Conservation (phyloP, 1,140 invertebrate genomes). For the Trinorchestia longiramus region DNA sequence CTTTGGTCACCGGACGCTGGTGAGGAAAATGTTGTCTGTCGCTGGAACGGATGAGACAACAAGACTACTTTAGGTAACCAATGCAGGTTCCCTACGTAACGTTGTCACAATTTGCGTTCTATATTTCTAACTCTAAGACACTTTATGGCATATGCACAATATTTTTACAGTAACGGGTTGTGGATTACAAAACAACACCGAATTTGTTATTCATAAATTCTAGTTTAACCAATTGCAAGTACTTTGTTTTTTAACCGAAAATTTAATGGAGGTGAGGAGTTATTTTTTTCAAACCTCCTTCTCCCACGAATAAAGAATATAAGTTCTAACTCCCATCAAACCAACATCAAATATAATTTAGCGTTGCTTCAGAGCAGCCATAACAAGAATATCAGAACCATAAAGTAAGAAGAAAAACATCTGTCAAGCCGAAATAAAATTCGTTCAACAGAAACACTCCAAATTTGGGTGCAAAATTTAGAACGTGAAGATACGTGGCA, state of each 20-base stretch:
- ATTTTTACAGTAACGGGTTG: too few relatives aligned
- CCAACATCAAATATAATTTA: too few relatives aligned
- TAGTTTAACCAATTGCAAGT: too few relatives aligned
- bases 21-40: neutral
- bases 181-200: too few relatives aligned
- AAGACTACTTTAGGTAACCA: neutral
- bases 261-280: too few relatives aligned
- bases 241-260: too few relatives aligned
- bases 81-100: neutral
- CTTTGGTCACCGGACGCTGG: neutral
- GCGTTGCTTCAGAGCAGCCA: too few relatives aligned
- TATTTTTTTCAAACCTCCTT: too few relatives aligned
- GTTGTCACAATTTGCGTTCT: neutral
- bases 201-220: too few relatives aligned
- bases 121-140: neutral
- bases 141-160: neutral
- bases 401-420: neutral
- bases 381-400: neutral
- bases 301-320: too few relatives aligned
- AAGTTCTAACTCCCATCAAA: too few relatives aligned
- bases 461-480: neutral
- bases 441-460: neutral
- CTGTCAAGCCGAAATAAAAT: neutral
- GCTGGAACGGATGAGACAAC: neutral
- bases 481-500: neutral